Percentiles rank a stretch among this genome's conserved stretches.
Evolutionary conservation across 1,140 invertebrate species (phyloP).

Genomic region (Nixonia krombeini): DNA sequence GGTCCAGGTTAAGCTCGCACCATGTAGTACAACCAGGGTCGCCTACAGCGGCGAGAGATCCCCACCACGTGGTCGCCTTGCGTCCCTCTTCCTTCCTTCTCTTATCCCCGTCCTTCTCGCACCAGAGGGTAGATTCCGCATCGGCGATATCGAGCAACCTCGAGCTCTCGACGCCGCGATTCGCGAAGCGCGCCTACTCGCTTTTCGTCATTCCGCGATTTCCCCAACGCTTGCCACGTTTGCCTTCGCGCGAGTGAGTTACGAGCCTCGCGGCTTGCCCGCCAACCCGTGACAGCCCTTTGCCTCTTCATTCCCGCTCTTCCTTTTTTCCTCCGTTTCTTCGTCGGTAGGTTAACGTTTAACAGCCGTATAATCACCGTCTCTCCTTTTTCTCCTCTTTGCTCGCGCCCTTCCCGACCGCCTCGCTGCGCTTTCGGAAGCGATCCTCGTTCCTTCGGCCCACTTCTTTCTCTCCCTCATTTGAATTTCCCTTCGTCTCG

Average conservation of each 20-base stretch:
- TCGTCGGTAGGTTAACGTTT: conserved; percentile 7
- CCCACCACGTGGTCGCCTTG: conserved; percentile 19
- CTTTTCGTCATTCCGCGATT: too few species aligned
- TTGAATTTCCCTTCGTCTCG: neutral
- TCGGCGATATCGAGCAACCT: neutral
- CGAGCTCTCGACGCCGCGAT: too few species aligned
- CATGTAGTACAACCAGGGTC: conserved; percentile 41
- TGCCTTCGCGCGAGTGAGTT: too few species aligned
- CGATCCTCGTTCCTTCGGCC: neutral
- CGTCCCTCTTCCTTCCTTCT: conserved; percentile 13
- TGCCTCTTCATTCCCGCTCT: conserved; percentile 19
- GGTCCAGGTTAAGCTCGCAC: conserved; percentile 37
- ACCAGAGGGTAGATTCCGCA: conserved; percentile 25
- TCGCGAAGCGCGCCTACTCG: too few species aligned
- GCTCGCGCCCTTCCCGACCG: conserved; percentile 5
- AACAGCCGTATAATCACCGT: conserved; percentile 12
- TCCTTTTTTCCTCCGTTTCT: conserved; percentile 5
- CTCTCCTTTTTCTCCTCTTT: conserved; percentile 16
- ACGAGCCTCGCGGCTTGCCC: too few species aligned
- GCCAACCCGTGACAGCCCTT: conserved; percentile 2
- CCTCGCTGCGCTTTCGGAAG: conserved; percentile 3
- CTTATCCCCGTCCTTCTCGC: conserved; percentile 45
- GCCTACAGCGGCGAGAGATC: conserved; percentile 31
- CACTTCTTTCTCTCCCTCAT: conserved; percentile 2
- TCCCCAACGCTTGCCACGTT: too few species aligned